A percentile compares a stretch with the other conserved stretches of the same genome.
Evolutionary conservation across 2,888 invertebrate genomes (phyloP).

Genomic region (Arenicola marina): DNA sequence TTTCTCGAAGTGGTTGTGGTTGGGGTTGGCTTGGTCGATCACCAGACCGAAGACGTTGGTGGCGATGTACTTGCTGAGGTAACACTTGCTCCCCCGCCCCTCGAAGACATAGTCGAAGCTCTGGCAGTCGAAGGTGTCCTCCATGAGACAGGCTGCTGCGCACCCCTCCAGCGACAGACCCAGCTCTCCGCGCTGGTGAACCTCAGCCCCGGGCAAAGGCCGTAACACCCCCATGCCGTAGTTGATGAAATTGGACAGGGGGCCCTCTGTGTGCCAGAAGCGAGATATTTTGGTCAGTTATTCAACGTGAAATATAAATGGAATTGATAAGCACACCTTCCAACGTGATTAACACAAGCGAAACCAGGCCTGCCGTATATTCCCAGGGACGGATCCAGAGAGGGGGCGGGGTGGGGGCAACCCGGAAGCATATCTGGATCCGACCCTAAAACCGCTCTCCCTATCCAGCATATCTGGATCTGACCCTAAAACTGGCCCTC

Average conservation of each 20-base stretch:
- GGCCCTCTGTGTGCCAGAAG: conserved; percentile 49
- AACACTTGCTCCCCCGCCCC: conserved; percentile 41
- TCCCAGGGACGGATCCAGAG: too few species aligned
- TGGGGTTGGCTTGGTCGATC: conserved; percentile 35
- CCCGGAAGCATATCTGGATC: too few species aligned
- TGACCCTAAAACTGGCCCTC: too few species aligned
- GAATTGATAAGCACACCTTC: too few species aligned
- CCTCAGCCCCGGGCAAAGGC: conserved; percentile 43
- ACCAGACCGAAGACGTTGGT: conserved; percentile 50
- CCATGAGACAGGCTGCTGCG: conserved; percentile 51
- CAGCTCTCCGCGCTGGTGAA: conserved; percentile 47
- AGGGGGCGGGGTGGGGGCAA: too few species aligned
- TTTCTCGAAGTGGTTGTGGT: conserved; percentile 52
- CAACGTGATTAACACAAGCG: too few species aligned
- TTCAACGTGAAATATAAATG: too few species aligned
- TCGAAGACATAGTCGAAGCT: conserved; percentile 54
- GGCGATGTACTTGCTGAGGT: conserved; percentile 51
- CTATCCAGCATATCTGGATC: too few species aligned
- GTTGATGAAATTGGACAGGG: conserved; percentile 49
- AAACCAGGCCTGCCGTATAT: too few species aligned
- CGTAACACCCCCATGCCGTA: conserved; percentile 50
- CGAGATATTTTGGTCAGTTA: too few species aligned
- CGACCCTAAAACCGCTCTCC: too few species aligned
- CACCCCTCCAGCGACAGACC: conserved; percentile 52
- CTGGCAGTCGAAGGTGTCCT: conserved; percentile 46